Evolutionary conservation across 1,140 invertebrate species (phyloP).

Genomic region (Drosophila miranda): DNA sequence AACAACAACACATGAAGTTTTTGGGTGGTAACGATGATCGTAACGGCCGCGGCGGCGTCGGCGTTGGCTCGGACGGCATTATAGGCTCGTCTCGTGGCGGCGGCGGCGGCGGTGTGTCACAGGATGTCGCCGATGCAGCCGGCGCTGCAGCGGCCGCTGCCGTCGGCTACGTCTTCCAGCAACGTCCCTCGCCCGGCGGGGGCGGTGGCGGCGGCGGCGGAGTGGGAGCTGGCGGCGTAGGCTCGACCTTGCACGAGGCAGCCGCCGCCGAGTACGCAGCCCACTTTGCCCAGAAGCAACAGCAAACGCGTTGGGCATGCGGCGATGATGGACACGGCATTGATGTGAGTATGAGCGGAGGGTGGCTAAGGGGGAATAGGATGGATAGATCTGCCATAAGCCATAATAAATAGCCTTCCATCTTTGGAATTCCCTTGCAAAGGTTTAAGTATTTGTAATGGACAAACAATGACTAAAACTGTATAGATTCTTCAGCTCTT

Average conservation of each 20-base stretch:
- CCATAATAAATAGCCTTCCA: too few species aligned
- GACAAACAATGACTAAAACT: too few species aligned
- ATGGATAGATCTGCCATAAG: too few species aligned
- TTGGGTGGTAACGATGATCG: slow-evolving; percentile 80
- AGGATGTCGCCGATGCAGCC: slow-evolving; percentile 66
- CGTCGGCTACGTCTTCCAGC: slow-evolving; percentile 78
- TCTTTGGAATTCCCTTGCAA: too few species aligned
- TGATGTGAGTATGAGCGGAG: slow-evolving; percentile 63
- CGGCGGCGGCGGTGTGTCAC: slow-evolving; percentile 39
- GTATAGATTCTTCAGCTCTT: too few species aligned
- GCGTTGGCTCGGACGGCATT: slow-evolving; percentile 58
- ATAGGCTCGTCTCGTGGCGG: slow-evolving; percentile 46
- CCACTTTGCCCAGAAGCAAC: slow-evolving; percentile 78
- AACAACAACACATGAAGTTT: slow-evolving; percentile 81
- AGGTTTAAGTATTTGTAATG: too few species aligned
- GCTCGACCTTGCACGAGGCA: slow-evolving; percentile 65
- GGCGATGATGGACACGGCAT: slow-evolving; percentile 78
- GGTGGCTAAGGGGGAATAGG: too few species aligned
- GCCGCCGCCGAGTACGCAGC: slow-evolving; percentile 77
- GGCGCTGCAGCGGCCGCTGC: slow-evolving; percentile 72
- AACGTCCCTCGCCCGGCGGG: slow-evolving; percentile 67
- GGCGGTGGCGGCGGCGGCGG: slow-evolving; percentile 39
- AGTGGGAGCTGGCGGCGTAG: slow-evolving; percentile 44
- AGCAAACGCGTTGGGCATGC: slow-evolving; percentile 78
- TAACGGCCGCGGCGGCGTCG: slow-evolving; percentile 75